A percentile compares a stretch with the other conserved stretches of the same genome.
Evolutionary conservation across 2,888 invertebrate species (phyloP).

Genomic region (Atrina japonica): DNA sequence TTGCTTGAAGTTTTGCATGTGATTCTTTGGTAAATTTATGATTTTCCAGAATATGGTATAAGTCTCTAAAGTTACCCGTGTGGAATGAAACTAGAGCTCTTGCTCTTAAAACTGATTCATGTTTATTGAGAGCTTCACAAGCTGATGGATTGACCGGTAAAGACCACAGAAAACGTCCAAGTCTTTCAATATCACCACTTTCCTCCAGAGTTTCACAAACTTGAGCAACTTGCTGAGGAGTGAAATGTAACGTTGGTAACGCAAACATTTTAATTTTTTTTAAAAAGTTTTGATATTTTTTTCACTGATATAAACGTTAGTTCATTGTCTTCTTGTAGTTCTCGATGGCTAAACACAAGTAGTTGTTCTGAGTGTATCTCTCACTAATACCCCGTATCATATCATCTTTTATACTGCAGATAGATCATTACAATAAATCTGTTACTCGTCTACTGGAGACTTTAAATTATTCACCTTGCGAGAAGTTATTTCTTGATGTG

Average conservation of each 20-base stretch:
- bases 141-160: constrained; percentile 92
- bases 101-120: constrained; percentile 92
- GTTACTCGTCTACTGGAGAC: constrained; percentile 16
- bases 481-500: constrained; percentile 14
- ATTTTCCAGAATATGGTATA: constrained; percentile 93
- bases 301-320: neutral
- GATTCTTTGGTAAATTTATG: constrained; percentile 94
- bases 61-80: constrained; percentile 92
- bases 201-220: constrained; percentile 81
- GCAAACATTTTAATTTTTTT: constrained; percentile 66
- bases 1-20: constrained; percentile 92
- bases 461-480: constrained; percentile 16
- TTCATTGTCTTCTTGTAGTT: neutral
- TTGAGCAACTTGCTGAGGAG: constrained; percentile 79
- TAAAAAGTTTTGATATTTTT: neutral
- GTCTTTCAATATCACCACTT: constrained; percentile 83
- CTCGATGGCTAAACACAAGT: neutral
- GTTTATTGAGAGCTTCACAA: constrained; percentile 89
- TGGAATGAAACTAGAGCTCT: constrained; percentile 94
- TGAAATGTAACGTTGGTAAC: constrained; percentile 77
- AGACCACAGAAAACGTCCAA: constrained; percentile 94
- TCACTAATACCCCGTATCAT: too few species aligned
- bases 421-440: too few species aligned
- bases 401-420: too few species aligned
- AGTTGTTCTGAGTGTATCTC: neutral